Conservation (phyloP, 2,888 invertebrate species). For the Apotomis turbidana region DNA sequence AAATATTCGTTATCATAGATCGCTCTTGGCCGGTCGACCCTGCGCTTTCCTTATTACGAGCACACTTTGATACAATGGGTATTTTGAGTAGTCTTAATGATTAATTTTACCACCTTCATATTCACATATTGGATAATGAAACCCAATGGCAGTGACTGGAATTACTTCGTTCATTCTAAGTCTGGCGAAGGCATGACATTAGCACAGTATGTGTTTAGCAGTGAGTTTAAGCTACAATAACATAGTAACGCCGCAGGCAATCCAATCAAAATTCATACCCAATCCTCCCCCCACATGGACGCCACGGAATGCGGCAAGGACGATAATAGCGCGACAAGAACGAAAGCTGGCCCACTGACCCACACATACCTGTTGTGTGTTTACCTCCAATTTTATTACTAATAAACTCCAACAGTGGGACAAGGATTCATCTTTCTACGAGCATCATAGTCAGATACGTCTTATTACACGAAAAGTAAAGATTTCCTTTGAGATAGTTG, state of each 20-base stretch:
- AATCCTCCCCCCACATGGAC: conserved; percentile 27
- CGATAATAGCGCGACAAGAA: conserved; percentile 62
- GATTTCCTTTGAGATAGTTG: not conserved
- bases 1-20: no score
- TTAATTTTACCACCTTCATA: no score
- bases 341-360: conserved; percentile 73
- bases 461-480: not conserved
- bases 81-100: no score
- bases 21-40: no score
- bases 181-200: no score
- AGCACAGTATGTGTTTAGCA: no score
- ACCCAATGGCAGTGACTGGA: no score
- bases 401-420: not conserved
- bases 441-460: not conserved
- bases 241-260: conserved; percentile 1
- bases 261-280: conserved; percentile 37
- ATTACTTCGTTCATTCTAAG: no score
- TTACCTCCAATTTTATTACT: conserved; percentile 51
- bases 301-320: conserved; percentile 63
- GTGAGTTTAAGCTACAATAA: no score
- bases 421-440: not conserved
- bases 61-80: no score
- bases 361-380: conserved; percentile 52
- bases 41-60: no score
- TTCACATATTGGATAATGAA: no score